Evolutionary conservation across 2,113 vertebrate species (phyloP), one percentile per base, ranked within the genome.

Genomic region (Oncorhynchus mykiss): DNA sequence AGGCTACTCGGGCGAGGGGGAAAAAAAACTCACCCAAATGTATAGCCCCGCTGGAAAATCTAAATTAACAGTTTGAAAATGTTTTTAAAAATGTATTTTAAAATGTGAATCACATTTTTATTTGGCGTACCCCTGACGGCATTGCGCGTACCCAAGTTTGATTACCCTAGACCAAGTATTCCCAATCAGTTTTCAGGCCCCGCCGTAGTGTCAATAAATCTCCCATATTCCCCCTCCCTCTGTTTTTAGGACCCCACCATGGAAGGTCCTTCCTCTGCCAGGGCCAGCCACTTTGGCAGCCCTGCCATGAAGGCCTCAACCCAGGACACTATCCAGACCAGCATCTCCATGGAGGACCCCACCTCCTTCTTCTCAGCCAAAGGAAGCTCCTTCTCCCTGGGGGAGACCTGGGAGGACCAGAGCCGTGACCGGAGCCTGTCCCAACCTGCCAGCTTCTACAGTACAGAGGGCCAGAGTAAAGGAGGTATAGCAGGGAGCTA

Each of bases 401-500:
- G 88, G 0, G 91, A 91, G 1, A 88, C 14, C 27, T 85, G 78
- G 13, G 74, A 18, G 0, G 84, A 90, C 20, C 78, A 79, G 76
- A 88, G 74, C 5, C 85, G 80, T 54, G 68, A 88, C 66, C 57
- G 82, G 86, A 88, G 76, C 83, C 74, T 74, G 76, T 83, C 0
- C 80, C 88, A 81, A 24, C 0, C 73, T 45, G 69, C 71, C 25
- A 80, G 49, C 78, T 91, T 85, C 72, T 82, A 66, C 78, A 85
- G 76, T 70, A 78, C n/a, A 2, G 88, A 85, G 3, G 54, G 67
- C 77, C 83, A 84, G 16, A 82, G 80, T 9, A 82, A 78, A 70
- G 87, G 90, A 70, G 86, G 88, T 2, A 74, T 93, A 69, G 80
- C 83, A 0, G 89, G 89, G 31, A 92, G 90, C 75, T 92, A 92